Conservation (phyloP, 2,113 vertebrate species). For the Propithecus coquereli region DNA sequence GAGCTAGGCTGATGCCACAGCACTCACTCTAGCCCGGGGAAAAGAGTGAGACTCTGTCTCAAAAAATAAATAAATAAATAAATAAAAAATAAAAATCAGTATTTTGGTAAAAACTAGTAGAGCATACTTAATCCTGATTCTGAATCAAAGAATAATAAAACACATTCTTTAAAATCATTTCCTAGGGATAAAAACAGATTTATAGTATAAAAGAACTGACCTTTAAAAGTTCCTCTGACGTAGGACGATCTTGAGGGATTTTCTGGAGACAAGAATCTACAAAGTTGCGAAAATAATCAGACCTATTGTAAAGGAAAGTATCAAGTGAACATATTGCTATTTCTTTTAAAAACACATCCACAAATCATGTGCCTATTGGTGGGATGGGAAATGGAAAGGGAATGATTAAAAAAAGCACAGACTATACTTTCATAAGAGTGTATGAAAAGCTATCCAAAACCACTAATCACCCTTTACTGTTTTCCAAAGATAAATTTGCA, state of each 20-base stretch:
- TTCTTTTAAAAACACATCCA: conserved; percentile 56
- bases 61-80: no score
- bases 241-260: conserved; percentile 97
- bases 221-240: conserved; percentile 98
- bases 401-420: background rate
- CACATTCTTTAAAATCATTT: conserved; percentile 10
- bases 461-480: background rate
- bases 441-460: conserved; percentile 25
- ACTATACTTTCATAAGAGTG: conserved; percentile 10
- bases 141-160: background rate
- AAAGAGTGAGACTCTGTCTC: no score
- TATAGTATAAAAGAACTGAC: conserved; percentile 80
- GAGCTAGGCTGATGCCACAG: no score
- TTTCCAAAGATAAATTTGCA: conserved; percentile 22
- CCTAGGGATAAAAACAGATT: background rate
- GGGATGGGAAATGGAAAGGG: background rate
- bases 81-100: no score
- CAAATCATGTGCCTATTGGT: conserved; percentile 17
- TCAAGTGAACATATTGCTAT: conserved; percentile 67
- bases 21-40: no score
- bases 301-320: conserved; percentile 85
- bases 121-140: background rate
- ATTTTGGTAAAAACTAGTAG: background rate
- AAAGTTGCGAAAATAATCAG: conserved; percentile 99
- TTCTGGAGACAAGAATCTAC: conserved; percentile 99